Evolutionary conservation across 2,797 vertebrate species (phyloP).

Genomic region (Catharus ustulatus): DNA sequence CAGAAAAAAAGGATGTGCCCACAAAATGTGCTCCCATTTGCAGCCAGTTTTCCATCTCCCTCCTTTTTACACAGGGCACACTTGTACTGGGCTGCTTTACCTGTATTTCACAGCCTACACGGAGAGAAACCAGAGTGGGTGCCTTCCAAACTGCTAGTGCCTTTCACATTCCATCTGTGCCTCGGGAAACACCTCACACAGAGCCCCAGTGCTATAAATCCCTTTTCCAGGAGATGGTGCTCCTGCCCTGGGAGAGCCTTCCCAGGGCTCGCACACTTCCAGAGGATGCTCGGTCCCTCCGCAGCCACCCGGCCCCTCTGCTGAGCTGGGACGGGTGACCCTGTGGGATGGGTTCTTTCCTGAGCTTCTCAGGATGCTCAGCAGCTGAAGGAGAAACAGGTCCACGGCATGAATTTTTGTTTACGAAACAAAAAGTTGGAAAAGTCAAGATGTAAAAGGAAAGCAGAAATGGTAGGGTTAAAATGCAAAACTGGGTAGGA

Average conservation of each 20-base stretch:
- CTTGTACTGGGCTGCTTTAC: not conserved
- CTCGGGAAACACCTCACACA: fast-evolving
- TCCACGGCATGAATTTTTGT: not conserved
- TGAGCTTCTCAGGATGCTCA: not conserved
- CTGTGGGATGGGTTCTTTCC: not conserved
- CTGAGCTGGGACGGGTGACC: not conserved
- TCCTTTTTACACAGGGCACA: not conserved
- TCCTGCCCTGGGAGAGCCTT: slow-evolving; percentile 28
- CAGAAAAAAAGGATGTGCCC: not conserved
- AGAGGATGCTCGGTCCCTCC: fast-evolving
- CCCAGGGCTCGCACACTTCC: fast-evolving
- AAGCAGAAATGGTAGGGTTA: not conserved
- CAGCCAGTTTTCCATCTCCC: not conserved
- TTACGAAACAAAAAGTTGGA: not conserved
- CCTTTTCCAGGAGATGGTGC: slow-evolving; percentile 58
- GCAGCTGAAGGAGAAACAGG: not conserved
- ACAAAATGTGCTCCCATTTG: not conserved
- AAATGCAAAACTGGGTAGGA: not conserved
- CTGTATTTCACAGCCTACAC: not conserved
- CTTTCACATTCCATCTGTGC: not conserved
- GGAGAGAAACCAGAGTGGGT: not conserved
- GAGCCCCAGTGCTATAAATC: not conserved
- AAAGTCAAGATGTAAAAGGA: not conserved
- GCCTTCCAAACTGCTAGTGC: not conserved
- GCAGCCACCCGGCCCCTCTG: too few relatives aligned